Evolutionary conservation across 2,113 vertebrate genomes (phyloP), one percentile per base, ranked within the genome.

Genomic region (Kryptolebias marmoratus): DNA sequence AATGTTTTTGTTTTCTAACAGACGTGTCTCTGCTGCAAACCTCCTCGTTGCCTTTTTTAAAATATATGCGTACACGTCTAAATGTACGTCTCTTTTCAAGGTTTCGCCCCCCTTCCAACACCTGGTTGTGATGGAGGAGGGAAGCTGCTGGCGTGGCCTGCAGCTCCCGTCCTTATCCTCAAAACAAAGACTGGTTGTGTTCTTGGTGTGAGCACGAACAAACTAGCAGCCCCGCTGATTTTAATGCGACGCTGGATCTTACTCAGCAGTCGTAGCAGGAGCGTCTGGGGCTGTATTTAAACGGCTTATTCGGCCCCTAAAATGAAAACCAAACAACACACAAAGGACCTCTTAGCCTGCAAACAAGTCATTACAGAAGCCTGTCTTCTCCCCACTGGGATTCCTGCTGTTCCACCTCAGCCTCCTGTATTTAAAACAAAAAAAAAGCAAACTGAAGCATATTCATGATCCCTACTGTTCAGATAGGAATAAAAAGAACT

Each of bases 41-140:
- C 49, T 50, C 16, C 5, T 52, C 8, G 10, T 42, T 42, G 39
- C 39, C 10, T 9, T 42, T 14, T 22, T 55, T 22, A 22, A 5
- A 42, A 45, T 39, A 44, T 2, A 1, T 62, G 28, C 70, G 12
- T 79, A 13, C 18, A n/a, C 49, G 32, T 57, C 57, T 47, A 55
- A 28, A 15, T 53, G 32, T 59, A 32, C 56, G 50, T 47, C 11
- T 5, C 1, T 58, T 2, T 44, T 69, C 52, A 63, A 4, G 4
- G 44, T 28, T 45, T 60, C 64, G 44, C 10, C 22, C 28, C 12
- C 32, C 22, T 31, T 3, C 48, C 50, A 28, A 86, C 84, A 89
- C 86, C 79, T 90, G 82, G 71, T 50, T 86, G 30, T 80, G 70
- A 87, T 84, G 68, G 58, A 79, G 32, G 42, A 65, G 48, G n/a